Evolutionary conservation across 1,140 invertebrate genomes (phyloP), one percentile per base, ranked within the genome.

Genomic region (Neuroterus valhalla): DNA sequence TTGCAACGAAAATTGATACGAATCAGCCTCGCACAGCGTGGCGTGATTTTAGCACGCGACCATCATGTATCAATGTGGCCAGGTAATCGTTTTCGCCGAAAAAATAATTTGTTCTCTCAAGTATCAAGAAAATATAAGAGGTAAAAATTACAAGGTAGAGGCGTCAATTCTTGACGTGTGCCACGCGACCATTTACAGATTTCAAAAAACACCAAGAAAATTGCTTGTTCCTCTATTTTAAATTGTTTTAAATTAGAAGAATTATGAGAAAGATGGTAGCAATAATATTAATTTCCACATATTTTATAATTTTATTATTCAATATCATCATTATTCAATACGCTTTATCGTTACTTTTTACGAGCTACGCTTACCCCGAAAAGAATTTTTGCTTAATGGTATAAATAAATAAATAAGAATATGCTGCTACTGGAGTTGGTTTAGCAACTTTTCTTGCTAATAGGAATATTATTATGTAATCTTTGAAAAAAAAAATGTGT

Each of bases 31-130:
- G 43, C 31, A 45, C 31, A 84, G 82, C 78, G 45, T 83, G 75
- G 81, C 84, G 84, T 85, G 86, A 86, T 84, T 83, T 79, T 83
- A 81, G 84, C 84, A 85, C 84, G 84, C 84, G 85, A 87, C 84
- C 78, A 62, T 66, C 62, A 70, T 71, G 68, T 71, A 43, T 75
- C 77, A 83, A 83, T 85, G 46, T 3, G 77, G 73, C 44, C 42
- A 67, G 62, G 68, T 84, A 84, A 85, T 85, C 84, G 72, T 78
- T 84, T 76, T 70, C 71, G 66, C 71, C 75, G 79, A 82, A 85
- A 82, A 81, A 81, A 81, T 78, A 81, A 81, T 83, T 77, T 80
- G 75, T 74, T 71, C 75, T 70, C 78, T 50, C 50, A 19, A 74
- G 74, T 69, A 71, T 68, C 78, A 72, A 71, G 42, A 81, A 76